A percentile compares a stretch with the other conserved stretches of the same genome.
phyloP scores from a whole-genome alignment of 2,888 invertebrate species.

The Drosophila fungiperda region DNA sequence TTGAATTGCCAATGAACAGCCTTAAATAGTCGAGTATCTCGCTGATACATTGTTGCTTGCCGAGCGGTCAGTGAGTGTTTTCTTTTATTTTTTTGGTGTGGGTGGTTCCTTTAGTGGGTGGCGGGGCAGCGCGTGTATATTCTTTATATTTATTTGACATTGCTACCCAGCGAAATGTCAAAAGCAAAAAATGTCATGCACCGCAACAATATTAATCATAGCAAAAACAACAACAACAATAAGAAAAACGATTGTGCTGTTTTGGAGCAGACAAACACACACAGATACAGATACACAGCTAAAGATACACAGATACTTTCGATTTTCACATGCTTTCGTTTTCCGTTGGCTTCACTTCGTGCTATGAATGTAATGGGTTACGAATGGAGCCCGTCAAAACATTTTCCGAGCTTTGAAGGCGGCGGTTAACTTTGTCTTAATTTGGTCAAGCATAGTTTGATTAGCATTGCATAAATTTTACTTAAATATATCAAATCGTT shows the following conservation, averaged over 20 bases:
- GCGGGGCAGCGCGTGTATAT: constrained; percentile 50
- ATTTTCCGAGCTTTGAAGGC: neutral
- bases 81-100: constrained; percentile 34
- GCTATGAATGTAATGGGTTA: constrained; percentile 33
- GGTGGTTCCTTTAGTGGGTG: constrained; percentile 39
- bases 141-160: constrained; percentile 82
- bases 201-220: constrained; percentile 49
- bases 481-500: neutral
- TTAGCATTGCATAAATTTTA: neutral
- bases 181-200: constrained; percentile 70
- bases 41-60: constrained; percentile 31
- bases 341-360: constrained; percentile 42
- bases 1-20: constrained; percentile 17
- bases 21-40: constrained; percentile 42
- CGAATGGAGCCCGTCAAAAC: constrained; percentile 14
- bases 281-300: constrained; percentile 36
- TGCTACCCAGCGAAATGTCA: constrained; percentile 82
- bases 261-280: constrained; percentile 38
- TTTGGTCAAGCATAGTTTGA: neutral
- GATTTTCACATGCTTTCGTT: constrained; percentile 64
- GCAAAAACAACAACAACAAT: constrained; percentile 42
- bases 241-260: constrained; percentile 61
- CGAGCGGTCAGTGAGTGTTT: constrained; percentile 56
- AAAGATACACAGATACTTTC: constrained; percentile 61
- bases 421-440: constrained; percentile 14